Conservation (phyloP, 2,113 vertebrate species). For the Felis chaus region DNA sequence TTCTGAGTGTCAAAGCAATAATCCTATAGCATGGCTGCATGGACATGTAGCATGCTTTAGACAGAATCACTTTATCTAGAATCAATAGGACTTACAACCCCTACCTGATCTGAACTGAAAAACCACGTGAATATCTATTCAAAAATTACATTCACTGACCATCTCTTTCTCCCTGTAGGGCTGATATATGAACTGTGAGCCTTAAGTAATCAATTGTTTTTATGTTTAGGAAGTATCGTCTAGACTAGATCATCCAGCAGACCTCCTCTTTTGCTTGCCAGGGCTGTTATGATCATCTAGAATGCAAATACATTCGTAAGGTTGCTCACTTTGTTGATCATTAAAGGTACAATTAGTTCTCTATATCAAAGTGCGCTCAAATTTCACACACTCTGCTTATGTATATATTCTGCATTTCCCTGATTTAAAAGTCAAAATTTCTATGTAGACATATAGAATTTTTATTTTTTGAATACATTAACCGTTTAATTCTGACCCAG, state of each 20-base stretch:
- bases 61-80: neutral
- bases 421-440: conserved; percentile 37
- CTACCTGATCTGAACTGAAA: neutral
- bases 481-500: neutral
- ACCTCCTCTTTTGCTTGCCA: neutral
- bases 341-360: neutral
- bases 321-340: neutral
- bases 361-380: neutral
- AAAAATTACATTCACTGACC: neutral
- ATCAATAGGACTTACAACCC: neutral
- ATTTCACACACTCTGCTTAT: neutral
- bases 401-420: neutral
- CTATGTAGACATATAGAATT: neutral
- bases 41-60: neutral
- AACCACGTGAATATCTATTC: neutral
- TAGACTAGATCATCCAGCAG: neutral
- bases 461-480: conserved; percentile 18
- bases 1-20: neutral
- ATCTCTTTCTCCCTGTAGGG: neutral
- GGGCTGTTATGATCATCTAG: neutral
- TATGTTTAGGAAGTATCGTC: neutral
- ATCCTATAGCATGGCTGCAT: neutral
- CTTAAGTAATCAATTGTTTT: neutral
- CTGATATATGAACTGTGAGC: neutral
- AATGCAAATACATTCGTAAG: neutral